A percentile compares a stretch with the other conserved stretches of the same genome.
Evolutionary conservation across 2,797 vertebrate species (phyloP).

Genomic region (Smutsia temminckii): DNA sequence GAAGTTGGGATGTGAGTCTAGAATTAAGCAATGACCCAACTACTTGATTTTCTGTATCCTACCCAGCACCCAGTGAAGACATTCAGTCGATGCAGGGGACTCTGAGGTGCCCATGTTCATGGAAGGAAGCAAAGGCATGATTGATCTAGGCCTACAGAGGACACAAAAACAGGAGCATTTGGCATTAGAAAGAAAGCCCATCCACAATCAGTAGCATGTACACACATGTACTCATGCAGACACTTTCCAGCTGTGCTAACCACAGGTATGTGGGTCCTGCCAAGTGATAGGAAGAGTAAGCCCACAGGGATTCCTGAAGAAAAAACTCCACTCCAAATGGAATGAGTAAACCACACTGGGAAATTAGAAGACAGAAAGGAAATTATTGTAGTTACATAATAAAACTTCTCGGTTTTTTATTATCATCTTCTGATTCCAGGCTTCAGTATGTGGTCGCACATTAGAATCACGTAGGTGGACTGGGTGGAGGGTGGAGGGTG

Average conservation of each 20-base stretch:
- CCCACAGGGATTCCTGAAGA: background rate
- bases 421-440: background rate
- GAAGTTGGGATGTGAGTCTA: background rate
- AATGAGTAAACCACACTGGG: background rate
- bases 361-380: background rate
- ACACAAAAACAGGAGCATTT: background rate
- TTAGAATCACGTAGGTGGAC: background rate
- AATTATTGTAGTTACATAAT: background rate
- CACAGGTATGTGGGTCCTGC: background rate
- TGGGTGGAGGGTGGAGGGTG: no score
- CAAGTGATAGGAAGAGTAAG: background rate
- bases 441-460: background rate
- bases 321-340: background rate
- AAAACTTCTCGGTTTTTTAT: background rate
- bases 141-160: background rate
- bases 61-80: background rate
- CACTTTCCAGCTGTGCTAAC: background rate
- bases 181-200: background rate
- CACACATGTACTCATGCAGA: background rate
- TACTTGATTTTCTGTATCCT: background rate
- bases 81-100: background rate
- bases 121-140: background rate
- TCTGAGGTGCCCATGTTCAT: background rate
- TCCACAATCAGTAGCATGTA: rapidly evolving
- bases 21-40: background rate